Evolutionary conservation across 2,113 vertebrate species (phyloP), one percentile per base, ranked within the genome.

Genomic region (Pan troglodytes): DNA sequence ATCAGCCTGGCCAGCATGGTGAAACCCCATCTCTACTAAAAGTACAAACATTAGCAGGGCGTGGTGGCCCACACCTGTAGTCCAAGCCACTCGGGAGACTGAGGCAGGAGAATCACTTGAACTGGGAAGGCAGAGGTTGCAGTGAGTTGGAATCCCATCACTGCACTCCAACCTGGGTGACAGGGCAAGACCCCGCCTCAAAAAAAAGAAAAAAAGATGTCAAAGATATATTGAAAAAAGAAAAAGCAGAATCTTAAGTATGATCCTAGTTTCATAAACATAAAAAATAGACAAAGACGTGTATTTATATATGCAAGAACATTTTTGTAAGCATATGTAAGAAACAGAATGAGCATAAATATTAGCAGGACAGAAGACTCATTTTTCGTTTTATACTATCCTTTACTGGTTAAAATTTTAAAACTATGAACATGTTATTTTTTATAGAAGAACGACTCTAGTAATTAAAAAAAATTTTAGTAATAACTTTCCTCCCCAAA

Each of bases 311-410:
- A 64, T 3, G 27, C 18, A 93, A 90, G 9, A 78, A 80, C 13
- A 82, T 57, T 92, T 78, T 84, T 48, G 80, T 80, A 52, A 89
- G 38, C 38, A 48, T 25, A 59, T 87, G 43, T 48, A 92, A 88
- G 59, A 92, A 89, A 68, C 10, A 87, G 70, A 57, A 14, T 78
- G 5, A 88, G 86, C 12, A 61, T 40, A 32, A 86, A 67, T 88
- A 52, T n/a, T 55, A 64, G 30, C 8, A 90, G 23, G 67, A 73
- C 16, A 38, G 16, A 94, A 61, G 50, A 57, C 27, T 90, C 75
- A 86, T 70, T 95, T 90, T 94, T 88, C 16, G 91, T 57, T 80
- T 88, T 91, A 83, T 0, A 64, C 27, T 93, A 83, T 48, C 95
- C 38, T 93, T 57, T 75, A 91, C 25, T 89, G 12, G 48, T 43